Evolutionary conservation across 2,797 vertebrate genomes (phyloP).

Genomic region (Hapalemur alaotrensis): DNA sequence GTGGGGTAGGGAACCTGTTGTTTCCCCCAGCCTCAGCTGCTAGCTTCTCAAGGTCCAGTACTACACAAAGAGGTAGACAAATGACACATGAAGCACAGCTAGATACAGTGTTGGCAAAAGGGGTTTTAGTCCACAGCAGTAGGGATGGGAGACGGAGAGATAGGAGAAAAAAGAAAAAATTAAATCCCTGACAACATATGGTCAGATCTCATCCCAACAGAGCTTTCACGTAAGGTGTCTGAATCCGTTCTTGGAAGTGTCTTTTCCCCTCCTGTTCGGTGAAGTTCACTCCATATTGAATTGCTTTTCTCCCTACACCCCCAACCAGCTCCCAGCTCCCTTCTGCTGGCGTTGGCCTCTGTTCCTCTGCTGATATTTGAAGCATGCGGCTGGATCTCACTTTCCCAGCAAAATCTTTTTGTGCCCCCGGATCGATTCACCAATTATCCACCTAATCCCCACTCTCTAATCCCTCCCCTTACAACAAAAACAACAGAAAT

Average conservation of each 20-base stretch:
- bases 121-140: neutral
- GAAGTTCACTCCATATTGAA: slow-evolving; percentile 56
- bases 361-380: neutral
- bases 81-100: neutral
- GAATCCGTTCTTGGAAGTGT: slow-evolving; percentile 70
- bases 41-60: neutral
- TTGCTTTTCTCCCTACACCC: slow-evolving; percentile 35
- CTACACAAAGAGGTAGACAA: neutral
- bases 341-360: slow-evolving; percentile 32
- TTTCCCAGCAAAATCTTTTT: slow-evolving; percentile 62
- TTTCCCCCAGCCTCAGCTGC: neutral
- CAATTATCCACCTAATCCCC: slow-evolving; percentile 37
- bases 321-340: slow-evolving; percentile 33
- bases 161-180: slow-evolving; percentile 51
- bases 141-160: slow-evolving; percentile 38
- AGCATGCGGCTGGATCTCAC: neutral
- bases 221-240: slow-evolving; percentile 71
- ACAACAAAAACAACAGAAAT: slow-evolving; percentile 23
- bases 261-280: slow-evolving; percentile 58
- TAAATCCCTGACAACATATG: slow-evolving; percentile 67
- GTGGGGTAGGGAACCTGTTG: neutral
- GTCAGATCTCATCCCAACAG: slow-evolving; percentile 66
- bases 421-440: slow-evolving; percentile 3
- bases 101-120: neutral
- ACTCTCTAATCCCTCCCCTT: neutral